These are phyloP conservation scores for Pachyrhynchus sulphureomaculatus DNA, from an alignment of 1,140 invertebrate genomes.

Conservation along the genomic window DNA sequence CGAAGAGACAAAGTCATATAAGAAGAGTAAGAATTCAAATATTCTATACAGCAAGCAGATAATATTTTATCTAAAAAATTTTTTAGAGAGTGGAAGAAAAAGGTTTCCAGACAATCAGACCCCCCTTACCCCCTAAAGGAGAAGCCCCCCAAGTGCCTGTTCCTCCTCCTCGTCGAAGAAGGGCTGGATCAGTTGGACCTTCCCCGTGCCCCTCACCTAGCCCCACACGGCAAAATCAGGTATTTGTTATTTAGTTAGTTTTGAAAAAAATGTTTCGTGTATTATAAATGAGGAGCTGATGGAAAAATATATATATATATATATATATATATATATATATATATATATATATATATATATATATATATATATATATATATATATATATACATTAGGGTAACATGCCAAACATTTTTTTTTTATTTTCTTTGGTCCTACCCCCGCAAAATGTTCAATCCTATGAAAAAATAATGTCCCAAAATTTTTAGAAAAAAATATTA, in stretches of 20 bases:
- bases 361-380: no score
- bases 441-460: no score
- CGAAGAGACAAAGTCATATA: conserved; percentile 77
- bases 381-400: no score
- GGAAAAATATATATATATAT: no score
- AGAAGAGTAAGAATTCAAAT: conserved; percentile 71
- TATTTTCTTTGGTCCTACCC: no score
- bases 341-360: no score
- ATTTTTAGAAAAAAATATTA: no score
- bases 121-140: conserved; percentile 79
- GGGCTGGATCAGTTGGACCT: conserved; percentile 48
- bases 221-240: conserved; percentile 45
- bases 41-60: no score
- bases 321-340: no score
- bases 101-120: conserved; percentile 55
- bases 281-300: no score
- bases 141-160: conserved; percentile 67
- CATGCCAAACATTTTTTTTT: no score
- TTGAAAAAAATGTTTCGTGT: not conserved
- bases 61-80: not conserved
- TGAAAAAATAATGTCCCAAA: no score
- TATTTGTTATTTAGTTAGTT: conserved; percentile 23
- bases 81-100: conserved; percentile 32
- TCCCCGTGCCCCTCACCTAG: conserved; percentile 52
- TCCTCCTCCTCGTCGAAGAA: conserved; percentile 77